These are phyloP conservation scores for Dorcus hopei DNA, from an alignment of 2,888 invertebrate genomes.

Conservation along the genomic window DNA sequence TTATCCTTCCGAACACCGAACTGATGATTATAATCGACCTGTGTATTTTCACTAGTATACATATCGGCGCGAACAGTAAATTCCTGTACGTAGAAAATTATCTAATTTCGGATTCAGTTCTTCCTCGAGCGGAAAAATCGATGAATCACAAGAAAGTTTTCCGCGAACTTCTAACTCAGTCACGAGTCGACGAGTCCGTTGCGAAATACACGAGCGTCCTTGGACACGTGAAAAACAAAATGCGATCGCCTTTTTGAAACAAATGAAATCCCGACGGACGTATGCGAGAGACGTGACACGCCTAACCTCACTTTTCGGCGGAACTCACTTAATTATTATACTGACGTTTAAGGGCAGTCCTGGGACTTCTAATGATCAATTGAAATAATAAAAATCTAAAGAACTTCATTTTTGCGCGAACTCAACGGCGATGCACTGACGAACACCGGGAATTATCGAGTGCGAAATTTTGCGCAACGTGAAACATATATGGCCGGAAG, in stretches of 20 bases:
- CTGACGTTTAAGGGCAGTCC: conserved; percentile 25
- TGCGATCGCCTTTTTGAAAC: not conserved
- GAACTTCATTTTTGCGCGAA: conserved; percentile 44
- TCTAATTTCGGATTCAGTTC: not conserved
- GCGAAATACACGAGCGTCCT: conserved; percentile 8
- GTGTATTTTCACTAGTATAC: conserved; percentile 11
- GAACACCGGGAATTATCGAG: no score
- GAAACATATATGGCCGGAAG: no score
- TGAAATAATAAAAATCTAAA: conserved; percentile 45
- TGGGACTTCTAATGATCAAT: conserved; percentile 48
- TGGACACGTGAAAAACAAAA: not conserved
- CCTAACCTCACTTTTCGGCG: conserved; percentile 10
- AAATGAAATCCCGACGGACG: not conserved
- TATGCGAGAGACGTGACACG: not conserved
- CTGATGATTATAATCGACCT: conserved; percentile 3
- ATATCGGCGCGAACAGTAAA: conserved; percentile 7
- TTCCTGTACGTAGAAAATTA: not conserved
- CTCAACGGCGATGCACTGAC: not conserved
- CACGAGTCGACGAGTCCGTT: not conserved
- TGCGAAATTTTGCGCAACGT: no score
- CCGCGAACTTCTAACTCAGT: no score
- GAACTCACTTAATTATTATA: conserved; percentile 8
- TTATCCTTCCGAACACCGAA: conserved; percentile 23
- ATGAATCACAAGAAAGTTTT: no score
- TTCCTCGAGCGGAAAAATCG: not conserved